phyloP scores from a whole-genome alignment of 2,113 vertebrate genomes.

The Phyllostomus discolor region DNA sequence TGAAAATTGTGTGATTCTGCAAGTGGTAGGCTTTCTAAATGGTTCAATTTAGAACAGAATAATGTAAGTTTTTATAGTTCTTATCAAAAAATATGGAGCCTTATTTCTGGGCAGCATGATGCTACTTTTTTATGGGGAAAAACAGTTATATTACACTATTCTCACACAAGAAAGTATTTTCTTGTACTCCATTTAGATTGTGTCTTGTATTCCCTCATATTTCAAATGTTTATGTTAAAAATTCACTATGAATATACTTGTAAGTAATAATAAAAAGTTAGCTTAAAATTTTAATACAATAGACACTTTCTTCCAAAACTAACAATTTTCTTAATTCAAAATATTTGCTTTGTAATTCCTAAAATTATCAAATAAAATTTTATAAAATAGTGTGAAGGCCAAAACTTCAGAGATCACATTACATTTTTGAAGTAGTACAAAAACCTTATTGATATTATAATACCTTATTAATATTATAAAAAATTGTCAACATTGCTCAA shows the following conservation, averaged over 20 bases:
- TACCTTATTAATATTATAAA: background rate
- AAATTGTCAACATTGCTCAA: background rate
- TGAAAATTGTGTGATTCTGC: constrained; percentile 67
- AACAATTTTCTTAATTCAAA: constrained; percentile 34
- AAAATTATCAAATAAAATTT: background rate
- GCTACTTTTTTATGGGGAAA: constrained; percentile 55
- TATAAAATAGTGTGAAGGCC: background rate
- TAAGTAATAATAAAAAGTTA: background rate
- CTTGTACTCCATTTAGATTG: constrained; percentile 47
- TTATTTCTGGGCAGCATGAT: constrained; percentile 57
- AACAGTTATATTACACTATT: constrained; percentile 48
- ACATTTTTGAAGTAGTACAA: background rate
- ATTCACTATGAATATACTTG: background rate
- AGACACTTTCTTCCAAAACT: background rate
- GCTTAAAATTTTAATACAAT: background rate
- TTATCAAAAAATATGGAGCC: constrained; percentile 65
- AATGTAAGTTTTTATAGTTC: constrained; percentile 76
- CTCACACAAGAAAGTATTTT: constrained; percentile 56
- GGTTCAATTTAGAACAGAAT: constrained; percentile 72
- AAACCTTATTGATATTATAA: background rate
- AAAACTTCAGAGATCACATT: background rate
- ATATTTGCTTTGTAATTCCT: background rate
- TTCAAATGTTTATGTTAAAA: constrained; percentile 54
- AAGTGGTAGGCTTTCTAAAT: constrained; percentile 69
- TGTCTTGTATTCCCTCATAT: constrained; percentile 37